Base-by-base conservation (phyloP, 2,113 vertebrate species). In the Opisthocomus hoazin region DNA sequence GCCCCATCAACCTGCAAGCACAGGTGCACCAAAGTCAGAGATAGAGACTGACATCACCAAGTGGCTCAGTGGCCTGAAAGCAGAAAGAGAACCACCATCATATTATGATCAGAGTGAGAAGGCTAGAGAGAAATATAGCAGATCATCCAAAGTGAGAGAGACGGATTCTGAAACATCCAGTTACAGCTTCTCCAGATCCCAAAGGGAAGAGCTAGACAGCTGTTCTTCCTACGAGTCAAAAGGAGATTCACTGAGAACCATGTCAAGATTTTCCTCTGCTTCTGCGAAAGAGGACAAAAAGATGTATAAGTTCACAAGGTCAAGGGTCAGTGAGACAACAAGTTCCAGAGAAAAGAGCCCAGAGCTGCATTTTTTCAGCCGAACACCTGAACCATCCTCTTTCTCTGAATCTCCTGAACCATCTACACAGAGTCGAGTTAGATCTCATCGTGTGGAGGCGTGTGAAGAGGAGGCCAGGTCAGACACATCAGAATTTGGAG, bases 61-160 rank as follows among this genome's bases (percentile, higher is more conserved):
- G 84, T 99, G 99, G 99, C 98, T 99, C 48, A 94, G 88, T 19
- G 98, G 98, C 34, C 98, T 99, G 63, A 96, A 98, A 89, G 97
- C 98, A 53, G 99, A 98, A 73, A 97, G 92, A 13, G 97, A 93
- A 15, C 97, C 98, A 58, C 98, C 98, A 1, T 65, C 96, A 3
- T 97, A 93, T 9, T 89, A 97, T 7, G 78, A 97, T 29, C 95
- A 76, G 54, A 92, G 89, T 19, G 98, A 98, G 37, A 96, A 97
- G 39, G 90, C 96, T 34, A 97, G 97, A 39, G 97, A 98, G 4
- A 98, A 97, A 24, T 97, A 96, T 5, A 98, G 96, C 15, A 97
- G 97, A 30, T 97, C 98, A 4, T 97, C 97, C 56, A 96, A 66
- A 90, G 80, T 97, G 74, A 97, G 84, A 86, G 97, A 98, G 64